phyloP scores from a whole-genome alignment of 2,888 invertebrate species.

The Stramonita haemastoma region DNA sequence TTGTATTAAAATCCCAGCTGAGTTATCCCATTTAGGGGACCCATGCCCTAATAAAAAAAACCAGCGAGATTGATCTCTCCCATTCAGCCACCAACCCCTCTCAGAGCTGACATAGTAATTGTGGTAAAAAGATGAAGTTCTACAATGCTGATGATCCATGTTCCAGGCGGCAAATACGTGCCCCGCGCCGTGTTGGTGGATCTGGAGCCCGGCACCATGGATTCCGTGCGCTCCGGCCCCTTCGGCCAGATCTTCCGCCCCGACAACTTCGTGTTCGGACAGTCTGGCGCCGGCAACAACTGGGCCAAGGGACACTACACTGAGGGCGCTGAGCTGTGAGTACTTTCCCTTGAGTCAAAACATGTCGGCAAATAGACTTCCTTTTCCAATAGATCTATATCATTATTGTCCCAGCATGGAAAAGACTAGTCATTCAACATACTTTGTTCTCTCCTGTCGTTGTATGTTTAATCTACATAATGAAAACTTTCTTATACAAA shows the following conservation, averaged over 20 bases:
- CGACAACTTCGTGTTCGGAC: conserved; percentile 51
- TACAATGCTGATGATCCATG: conserved; percentile 1
- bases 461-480: no score
- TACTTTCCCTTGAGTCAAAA: not conserved
- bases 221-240: conserved; percentile 50
- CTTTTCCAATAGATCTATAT: no score
- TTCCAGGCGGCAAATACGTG: conserved; percentile 50
- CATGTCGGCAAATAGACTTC: no score
- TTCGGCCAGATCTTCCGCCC: conserved; percentile 51
- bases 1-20: no score
- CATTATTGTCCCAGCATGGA: no score
- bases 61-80: not conserved
- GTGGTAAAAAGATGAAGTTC: not conserved
- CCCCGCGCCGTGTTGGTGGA: conserved; percentile 47
- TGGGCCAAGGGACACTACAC: conserved; percentile 53
- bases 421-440: no score
- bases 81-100: not conserved
- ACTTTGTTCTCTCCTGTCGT: no score
- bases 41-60: not conserved
- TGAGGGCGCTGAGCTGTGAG: conserved; percentile 51
- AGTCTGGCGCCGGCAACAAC: conserved; percentile 52
- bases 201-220: conserved; percentile 50
- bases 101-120: not conserved
- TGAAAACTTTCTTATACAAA: no score
- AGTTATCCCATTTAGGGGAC: not conserved